Base-by-base conservation (phyloP, 1,140 invertebrate genomes). In the Reticulitermes speratus region DNA sequence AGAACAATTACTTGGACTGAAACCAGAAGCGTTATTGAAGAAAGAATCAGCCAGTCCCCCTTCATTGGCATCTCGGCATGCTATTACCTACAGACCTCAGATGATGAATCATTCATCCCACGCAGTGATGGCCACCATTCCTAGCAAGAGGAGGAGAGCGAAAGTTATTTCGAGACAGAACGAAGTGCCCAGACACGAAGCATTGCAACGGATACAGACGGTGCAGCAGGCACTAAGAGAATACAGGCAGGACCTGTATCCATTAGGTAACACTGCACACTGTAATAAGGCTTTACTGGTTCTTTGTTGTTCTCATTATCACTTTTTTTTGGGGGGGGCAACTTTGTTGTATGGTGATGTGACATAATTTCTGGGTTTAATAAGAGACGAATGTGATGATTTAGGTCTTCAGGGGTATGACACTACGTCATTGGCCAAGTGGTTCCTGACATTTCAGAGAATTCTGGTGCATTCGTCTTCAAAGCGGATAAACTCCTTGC, bases 191-290 rank as follows among this genome's bases (percentile, higher is more conserved):
- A 87, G 87, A 48, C 89, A 90, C 84, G 89, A 90, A 87, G 86
- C 89, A 0, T 86, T 90, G 44, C 88, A 89, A 55, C 88, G 89
- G 87, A 89, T 90, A 88, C 86, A 89, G 48, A 69, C 87, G 69
- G 87, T 86, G 21, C 87, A 88, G 82, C 85, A 87, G 81, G 84
- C 89, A 25, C 83, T 88, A 81, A 84, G 88, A 86, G 89, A 90
- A 69, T 87, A 89, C 65, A 90, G 90, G 85, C 89, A 90, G 84
- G 89, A 90, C 88, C 88, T 92, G 21, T 89, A 91, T 85, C 90
- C 90, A 83, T 89, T 91, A 88, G 91, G 92, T 92, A 88, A 90
- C 87, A 11, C n/a, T 75, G 7, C 65, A 75, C 65, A 30, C 65
- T 30, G n/a, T 75, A 38, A 2, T 38, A 38, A 38, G 38, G 38